phyloP scores from a whole-genome alignment of 1,140 invertebrate genomes.

The Drosophila ogumai region DNA sequence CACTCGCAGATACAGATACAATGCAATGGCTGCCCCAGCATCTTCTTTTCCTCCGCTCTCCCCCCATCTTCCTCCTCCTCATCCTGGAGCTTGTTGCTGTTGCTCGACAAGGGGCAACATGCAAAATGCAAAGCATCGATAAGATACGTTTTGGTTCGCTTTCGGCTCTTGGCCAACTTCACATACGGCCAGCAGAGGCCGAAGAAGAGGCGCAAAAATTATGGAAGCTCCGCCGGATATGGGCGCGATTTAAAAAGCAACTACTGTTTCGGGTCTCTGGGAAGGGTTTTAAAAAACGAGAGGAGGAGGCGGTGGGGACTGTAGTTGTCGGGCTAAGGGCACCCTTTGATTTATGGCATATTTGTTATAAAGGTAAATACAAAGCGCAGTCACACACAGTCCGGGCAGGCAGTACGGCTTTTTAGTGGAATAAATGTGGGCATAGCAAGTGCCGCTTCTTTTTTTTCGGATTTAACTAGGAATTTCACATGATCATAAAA shows the following conservation, averaged over 20 bases:
- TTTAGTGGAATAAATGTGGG: conserved; percentile 24
- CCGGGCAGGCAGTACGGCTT: conserved; percentile 16
- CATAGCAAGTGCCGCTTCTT: conserved; percentile 70
- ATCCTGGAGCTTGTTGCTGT: conserved; percentile 55
- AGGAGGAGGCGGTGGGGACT: not conserved
- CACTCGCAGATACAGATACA: conserved; percentile 30
- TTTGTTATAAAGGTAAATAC: conserved; percentile 68
- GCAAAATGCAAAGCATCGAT: conserved; percentile 84
- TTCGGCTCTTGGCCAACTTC: conserved; percentile 8
- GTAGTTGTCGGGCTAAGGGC: conserved; percentile 19
- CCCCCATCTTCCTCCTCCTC: not conserved
- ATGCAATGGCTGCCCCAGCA: conserved; percentile 68
- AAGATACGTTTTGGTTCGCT: conserved; percentile 61
- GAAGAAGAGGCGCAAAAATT: conserved; percentile 64
- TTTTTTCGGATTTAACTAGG: conserved; percentile 48
- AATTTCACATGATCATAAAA: conserved; percentile 79
- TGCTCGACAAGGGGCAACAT: conserved; percentile 78
- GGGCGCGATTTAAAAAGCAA: conserved; percentile 81
- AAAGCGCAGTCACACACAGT: conserved; percentile 72
- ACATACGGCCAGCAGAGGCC: not conserved
- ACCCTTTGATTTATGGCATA: conserved; percentile 78
- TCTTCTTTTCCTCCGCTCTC: conserved; percentile 1
- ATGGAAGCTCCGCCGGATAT: conserved; percentile 83
- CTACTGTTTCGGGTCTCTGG: conserved; percentile 69
- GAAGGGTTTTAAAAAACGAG: not conserved